Evolutionary conservation across 2,888 invertebrate genomes (phyloP).

Genomic region (Hydriomena furcata): DNA sequence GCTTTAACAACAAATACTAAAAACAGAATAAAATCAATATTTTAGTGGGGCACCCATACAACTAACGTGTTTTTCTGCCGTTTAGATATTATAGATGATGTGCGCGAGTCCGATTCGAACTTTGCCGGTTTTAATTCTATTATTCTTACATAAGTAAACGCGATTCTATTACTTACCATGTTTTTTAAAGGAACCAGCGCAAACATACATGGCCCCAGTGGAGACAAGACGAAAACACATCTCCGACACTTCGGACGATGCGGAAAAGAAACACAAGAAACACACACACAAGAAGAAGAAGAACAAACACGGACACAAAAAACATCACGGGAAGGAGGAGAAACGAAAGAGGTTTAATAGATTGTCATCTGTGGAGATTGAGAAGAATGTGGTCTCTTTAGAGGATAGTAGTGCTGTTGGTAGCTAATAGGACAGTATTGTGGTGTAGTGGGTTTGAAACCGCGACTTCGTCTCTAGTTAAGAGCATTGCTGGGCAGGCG

Average conservation of each 20-base stretch:
- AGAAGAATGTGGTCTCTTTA: conserved; percentile 55
- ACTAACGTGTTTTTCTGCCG: too few relatives aligned
- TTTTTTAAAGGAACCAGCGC: conserved; percentile 54
- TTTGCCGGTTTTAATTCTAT: too few relatives aligned
- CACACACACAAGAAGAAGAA: conserved; percentile 58
- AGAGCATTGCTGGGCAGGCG: too few relatives aligned
- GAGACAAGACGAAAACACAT: conserved; percentile 49
- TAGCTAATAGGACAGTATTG: neutral
- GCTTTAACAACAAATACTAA: too few relatives aligned
- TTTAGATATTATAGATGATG: too few relatives aligned
- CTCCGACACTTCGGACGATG: conserved; percentile 40
- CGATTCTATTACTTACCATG: too few relatives aligned
- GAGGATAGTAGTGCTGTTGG: conserved; percentile 57
- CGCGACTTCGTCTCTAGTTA: conserved; percentile 18
- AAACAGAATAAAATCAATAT: too few relatives aligned
- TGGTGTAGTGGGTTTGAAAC: conserved; percentile 4
- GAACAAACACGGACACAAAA: conserved; percentile 50
- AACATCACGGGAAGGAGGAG: conserved; percentile 48
- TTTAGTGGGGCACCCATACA: too few relatives aligned
- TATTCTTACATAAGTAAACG: too few relatives aligned
- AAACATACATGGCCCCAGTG: conserved; percentile 69
- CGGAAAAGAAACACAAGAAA: conserved; percentile 59
- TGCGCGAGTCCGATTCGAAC: too few relatives aligned
- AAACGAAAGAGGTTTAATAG: conserved; percentile 54
- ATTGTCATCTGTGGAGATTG: conserved; percentile 53